Percentiles rank a stretch among this genome's conserved stretches.
These are phyloP conservation scores for Procapra przewalskii DNA, from an alignment of 2,113 vertebrate genomes.

Conservation along the genomic window DNA sequence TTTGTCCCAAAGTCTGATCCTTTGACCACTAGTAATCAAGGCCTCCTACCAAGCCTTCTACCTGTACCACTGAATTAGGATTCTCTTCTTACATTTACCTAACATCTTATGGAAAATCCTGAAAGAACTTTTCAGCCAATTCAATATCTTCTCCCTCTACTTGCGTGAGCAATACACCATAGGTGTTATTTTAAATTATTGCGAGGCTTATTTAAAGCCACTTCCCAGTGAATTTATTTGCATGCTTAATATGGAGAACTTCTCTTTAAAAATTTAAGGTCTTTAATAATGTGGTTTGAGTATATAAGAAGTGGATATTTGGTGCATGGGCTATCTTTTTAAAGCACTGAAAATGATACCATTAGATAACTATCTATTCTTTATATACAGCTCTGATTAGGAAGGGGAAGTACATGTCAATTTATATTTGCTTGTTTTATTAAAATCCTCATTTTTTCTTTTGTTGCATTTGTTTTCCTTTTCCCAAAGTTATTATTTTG, in stretches of 20 bases:
- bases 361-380: background rate
- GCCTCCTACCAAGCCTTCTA: too few relatives aligned
- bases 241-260: background rate
- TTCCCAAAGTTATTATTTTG: background rate
- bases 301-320: background rate
- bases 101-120: background rate
- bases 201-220: background rate
- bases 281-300: background rate
- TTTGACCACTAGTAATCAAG: background rate
- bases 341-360: background rate
- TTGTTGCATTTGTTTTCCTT: background rate
- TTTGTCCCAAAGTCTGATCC: background rate
- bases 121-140: background rate
- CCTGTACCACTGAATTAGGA: background rate
- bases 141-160: background rate
- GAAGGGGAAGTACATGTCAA: background rate
- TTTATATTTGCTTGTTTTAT: background rate
- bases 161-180: too few relatives aligned
- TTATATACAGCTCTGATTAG: background rate
- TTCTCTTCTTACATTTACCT: background rate
- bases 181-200: background rate
- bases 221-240: background rate
- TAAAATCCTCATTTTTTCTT: background rate
- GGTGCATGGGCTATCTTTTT: background rate
- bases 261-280: background rate